Percentiles rank a stretch among this genome's conserved stretches.
These are phyloP conservation scores for Nicator chloris DNA, from an alignment of 2,113 vertebrate genomes.

Conservation along the genomic window DNA sequence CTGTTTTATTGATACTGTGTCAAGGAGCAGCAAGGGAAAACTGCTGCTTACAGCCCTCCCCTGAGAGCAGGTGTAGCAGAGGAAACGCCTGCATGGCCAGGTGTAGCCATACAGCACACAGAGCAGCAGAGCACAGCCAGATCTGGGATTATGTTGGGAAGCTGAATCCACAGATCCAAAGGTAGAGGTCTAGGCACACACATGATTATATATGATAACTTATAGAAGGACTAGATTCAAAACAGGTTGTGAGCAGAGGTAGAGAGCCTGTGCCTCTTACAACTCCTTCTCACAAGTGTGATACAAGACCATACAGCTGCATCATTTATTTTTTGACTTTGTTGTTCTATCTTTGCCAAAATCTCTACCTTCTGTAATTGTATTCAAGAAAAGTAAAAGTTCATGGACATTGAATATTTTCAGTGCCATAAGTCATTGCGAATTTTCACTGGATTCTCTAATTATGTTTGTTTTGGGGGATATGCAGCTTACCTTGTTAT, in stretches of 20 bases:
- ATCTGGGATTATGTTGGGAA: not conserved
- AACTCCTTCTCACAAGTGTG: not conserved
- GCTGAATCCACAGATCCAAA: not conserved
- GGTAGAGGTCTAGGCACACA: rapidly evolving
- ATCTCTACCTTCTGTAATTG: not conserved
- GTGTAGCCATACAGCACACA: no score
- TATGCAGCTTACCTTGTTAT: not conserved
- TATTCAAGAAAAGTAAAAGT: not conserved
- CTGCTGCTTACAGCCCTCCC: not conserved
- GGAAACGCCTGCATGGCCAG: rapidly evolving
- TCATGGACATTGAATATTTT: not conserved
- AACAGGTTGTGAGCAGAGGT: not conserved
- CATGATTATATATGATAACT: not conserved
- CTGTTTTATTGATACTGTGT: not conserved
- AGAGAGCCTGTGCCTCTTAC: not conserved
- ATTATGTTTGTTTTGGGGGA: not conserved
- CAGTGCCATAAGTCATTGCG: not conserved
- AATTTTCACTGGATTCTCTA: not conserved
- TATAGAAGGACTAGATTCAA: not conserved
- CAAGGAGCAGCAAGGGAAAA: not conserved
- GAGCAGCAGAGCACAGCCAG: not conserved
- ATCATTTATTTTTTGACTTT: not conserved
- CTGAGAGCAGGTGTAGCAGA: not conserved
- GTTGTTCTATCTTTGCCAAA: not conserved
- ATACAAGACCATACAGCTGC: not conserved